These are phyloP conservation scores for Choloepus hoffmanni DNA, from an alignment of 2,113 vertebrate genomes.

Conservation along the genomic window DNA sequence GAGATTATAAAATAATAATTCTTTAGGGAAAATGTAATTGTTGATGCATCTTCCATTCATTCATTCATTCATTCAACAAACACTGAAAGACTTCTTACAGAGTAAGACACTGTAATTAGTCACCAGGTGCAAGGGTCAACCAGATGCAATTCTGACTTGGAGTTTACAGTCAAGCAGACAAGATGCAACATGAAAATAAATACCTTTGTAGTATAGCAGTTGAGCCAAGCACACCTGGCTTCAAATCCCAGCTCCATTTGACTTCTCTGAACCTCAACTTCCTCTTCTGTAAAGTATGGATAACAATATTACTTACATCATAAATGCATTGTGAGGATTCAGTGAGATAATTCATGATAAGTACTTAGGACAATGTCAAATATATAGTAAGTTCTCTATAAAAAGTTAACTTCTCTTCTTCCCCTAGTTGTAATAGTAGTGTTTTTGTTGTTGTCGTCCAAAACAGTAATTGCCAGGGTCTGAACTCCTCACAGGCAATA, in stretches of 20 bases:
- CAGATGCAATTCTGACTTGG: neutral
- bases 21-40: slow-evolving; percentile 44
- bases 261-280: neutral
- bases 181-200: neutral
- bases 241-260: neutral
- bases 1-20: slow-evolving; percentile 14
- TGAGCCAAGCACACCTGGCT: neutral
- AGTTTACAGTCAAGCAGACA: neutral
- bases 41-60: slow-evolving; percentile 21
- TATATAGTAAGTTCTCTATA: neutral
- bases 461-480: neutral
- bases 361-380: neutral
- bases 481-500: neutral
- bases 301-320: neutral
- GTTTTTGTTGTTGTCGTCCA: neutral
- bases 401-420: neutral
- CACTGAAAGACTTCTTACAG: neutral
- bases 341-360: neutral
- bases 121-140: neutral
- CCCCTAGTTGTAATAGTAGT: neutral
- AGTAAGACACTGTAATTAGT: neutral
- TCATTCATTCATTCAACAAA: neutral
- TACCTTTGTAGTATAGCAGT: neutral
- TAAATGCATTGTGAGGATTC: slow-evolving; percentile 4
- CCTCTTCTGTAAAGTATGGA: neutral